Percentiles rank a stretch among this genome's conserved stretches.
Conservation (phyloP, 2,113 vertebrate genomes). For the Athene cunicularia region DNA sequence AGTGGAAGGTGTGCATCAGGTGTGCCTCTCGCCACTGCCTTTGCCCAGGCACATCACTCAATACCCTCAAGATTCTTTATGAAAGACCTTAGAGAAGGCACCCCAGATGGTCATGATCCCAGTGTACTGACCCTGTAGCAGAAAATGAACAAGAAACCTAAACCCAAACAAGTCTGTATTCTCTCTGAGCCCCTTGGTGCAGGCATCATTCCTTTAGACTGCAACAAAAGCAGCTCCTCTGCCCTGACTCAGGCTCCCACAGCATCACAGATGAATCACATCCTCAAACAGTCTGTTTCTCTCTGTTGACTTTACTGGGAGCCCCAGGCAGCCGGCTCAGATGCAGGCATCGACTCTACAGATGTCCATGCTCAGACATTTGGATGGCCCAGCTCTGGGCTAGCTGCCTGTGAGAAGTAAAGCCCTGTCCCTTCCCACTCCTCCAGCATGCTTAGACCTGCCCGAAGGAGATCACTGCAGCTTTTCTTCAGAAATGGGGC, state of each 20-base stretch:
- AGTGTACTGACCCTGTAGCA: neutral
- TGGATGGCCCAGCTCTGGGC: neutral
- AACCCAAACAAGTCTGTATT: neutral
- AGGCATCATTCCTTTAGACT: neutral
- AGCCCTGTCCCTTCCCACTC: neutral
- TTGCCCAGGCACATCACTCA: neutral
- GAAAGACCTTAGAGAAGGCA: neutral
- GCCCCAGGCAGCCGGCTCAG: neutral
- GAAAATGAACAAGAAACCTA: neutral
- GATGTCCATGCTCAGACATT: neutral
- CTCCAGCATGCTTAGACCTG: neutral
- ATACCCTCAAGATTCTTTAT: neutral
- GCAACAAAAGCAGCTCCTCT: neutral
- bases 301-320: neutral
- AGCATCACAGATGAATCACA: neutral
- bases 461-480: neutral
- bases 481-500: neutral
- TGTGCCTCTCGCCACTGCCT: neutral
- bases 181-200: neutral
- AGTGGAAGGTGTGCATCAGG: neutral
- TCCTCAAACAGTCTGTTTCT: neutral
- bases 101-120: neutral
- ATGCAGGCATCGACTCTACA: neutral
- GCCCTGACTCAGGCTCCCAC: neutral
- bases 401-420: neutral